Evolutionary conservation across 2,888 invertebrate species (phyloP), one percentile per base, ranked within the genome.

Genomic region (Epinotia nisella): DNA sequence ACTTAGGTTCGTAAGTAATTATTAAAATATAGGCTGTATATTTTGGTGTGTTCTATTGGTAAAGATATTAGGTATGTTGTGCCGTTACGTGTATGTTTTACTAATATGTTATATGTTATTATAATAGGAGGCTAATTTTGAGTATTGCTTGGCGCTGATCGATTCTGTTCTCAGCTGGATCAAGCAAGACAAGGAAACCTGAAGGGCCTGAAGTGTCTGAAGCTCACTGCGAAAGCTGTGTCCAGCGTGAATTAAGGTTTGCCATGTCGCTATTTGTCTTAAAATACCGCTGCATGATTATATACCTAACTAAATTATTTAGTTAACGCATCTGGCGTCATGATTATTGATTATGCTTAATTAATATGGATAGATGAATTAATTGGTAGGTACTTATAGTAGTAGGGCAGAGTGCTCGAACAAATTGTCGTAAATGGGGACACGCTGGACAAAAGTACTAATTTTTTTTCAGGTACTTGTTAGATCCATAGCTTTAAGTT

Each of bases 131-230:
- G 45, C 24, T 62, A 53, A 51, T 53, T 51, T 76, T 78, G 77
- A 85, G 77, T 85, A 84, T 86, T 84, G 92, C 92, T 90, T 85
- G 82, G 92, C 90, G 91, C 85, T 87, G 81, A 83, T 91, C 87
- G 82, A 83, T 87, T 89, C 86, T 92, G 91, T 92, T 91, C 90
- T 83, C 92, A 92, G 92, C 86, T 80, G 88, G 86, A 79, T 85
- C 90, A 80, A 82, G 82, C 84, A 91, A 91, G 86, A 60, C 79
- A 77, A 81, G 85, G 82, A 91, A 88, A 80, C 64, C 76, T 64
- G 89, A 86, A 55, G 80, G 79, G 75, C 56, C 69, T 76, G 84
- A 82, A 76, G 79, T 79, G 53, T 82, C 83, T 24, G 85, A 86
- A 76, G 77, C 71, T 71, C 74, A 77, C 77, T 92, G 91, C 83